phyloP scores from a whole-genome alignment of 2,888 invertebrate genomes.

The Orthosia gothica region DNA sequence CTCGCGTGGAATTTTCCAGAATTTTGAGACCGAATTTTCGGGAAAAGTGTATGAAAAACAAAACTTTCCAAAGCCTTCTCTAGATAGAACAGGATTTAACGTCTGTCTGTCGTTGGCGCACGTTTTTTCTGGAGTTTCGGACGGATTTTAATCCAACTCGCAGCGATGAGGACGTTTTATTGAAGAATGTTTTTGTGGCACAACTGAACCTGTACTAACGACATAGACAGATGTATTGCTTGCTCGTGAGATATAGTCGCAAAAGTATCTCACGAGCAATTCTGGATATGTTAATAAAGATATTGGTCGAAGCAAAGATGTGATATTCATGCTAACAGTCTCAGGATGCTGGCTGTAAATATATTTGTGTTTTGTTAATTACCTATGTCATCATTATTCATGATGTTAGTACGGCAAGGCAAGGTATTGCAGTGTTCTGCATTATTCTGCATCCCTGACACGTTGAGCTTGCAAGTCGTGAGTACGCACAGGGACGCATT shows the following conservation, averaged over 20 bases:
- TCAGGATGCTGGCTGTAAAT: neutral
- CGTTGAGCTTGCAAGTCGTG: neutral
- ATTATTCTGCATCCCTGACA: conserved; percentile 8
- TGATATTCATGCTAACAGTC: neutral
- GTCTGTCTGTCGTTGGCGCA: conserved; percentile 20
- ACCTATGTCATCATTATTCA: neutral
- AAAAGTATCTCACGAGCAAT: neutral
- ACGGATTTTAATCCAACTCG: conserved; percentile 26
- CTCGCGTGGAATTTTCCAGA: conserved; percentile 27
- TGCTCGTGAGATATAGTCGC: no score
- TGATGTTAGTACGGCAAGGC: neutral
- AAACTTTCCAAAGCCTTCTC: conserved; percentile 38
- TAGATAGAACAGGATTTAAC: conserved; percentile 38
- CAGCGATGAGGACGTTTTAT: conserved; percentile 19
- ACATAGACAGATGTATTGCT: neutral
- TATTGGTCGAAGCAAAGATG: neutral
- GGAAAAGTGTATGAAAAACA: conserved; percentile 24
- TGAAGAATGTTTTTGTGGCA: conserved; percentile 13
- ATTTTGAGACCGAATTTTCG: conserved; percentile 27
- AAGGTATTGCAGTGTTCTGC: neutral
- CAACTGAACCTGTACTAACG: neutral
- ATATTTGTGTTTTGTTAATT: neutral
- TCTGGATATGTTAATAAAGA: neutral
- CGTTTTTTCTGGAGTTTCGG: conserved; percentile 29
- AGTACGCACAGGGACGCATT: neutral